These are phyloP conservation scores for Invenusta paracnida DNA, from an alignment of 2,888 invertebrate species.

Conservation along the genomic window DNA sequence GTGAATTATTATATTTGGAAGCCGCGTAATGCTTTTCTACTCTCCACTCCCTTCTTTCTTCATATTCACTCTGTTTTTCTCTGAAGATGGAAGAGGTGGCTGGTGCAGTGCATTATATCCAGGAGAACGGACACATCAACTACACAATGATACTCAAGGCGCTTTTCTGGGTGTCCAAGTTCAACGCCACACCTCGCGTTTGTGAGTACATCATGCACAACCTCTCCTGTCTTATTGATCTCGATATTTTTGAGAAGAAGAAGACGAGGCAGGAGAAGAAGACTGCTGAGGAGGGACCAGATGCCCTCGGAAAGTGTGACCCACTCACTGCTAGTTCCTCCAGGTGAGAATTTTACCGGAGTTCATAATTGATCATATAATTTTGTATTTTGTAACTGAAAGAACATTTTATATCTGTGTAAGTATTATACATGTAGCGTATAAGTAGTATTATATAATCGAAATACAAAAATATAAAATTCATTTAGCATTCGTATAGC, in stretches of 20 bases:
- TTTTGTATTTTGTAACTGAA: too few relatives aligned
- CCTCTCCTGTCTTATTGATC: constrained; percentile 81
- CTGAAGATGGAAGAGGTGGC: constrained; percentile 73
- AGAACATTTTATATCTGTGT: too few relatives aligned
- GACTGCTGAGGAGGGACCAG: not conserved
- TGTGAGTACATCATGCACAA: constrained; percentile 87
- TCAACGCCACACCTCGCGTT: constrained; percentile 79
- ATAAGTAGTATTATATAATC: too few relatives aligned
- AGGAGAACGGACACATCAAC: constrained; percentile 87
- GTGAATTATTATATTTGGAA: too few relatives aligned
- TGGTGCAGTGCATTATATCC: constrained; percentile 76
- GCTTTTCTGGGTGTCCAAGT: constrained; percentile 76
- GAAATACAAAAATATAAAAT: too few relatives aligned
- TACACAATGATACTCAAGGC: constrained; percentile 76
- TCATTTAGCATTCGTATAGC: too few relatives aligned
- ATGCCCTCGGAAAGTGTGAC: not conserved
- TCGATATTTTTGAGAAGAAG: constrained; percentile 67
- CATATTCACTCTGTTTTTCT: too few relatives aligned
- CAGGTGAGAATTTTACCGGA: too few relatives aligned
- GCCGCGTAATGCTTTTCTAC: too few relatives aligned
- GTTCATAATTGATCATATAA: too few relatives aligned
- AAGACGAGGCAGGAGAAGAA: not conserved
- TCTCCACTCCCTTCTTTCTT: too few relatives aligned
- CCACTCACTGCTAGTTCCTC: not conserved
- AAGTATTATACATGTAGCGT: too few relatives aligned